These are phyloP conservation scores for Blera fallax DNA, from an alignment of 2,888 invertebrate species.

Conservation along the genomic window DNA sequence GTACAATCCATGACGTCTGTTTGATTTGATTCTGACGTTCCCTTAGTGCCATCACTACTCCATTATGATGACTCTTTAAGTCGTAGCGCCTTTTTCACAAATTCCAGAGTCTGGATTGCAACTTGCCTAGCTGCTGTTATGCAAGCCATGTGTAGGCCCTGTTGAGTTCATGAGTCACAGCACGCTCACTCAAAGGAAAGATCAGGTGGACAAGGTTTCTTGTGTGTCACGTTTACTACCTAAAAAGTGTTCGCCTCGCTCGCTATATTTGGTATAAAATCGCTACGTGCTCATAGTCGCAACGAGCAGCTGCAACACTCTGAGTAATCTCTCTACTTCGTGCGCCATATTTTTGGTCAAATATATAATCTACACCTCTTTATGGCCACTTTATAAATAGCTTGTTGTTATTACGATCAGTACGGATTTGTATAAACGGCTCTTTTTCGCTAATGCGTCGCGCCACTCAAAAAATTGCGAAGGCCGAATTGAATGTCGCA, in stretches of 20 bases:
- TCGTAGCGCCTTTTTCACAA: too few relatives aligned
- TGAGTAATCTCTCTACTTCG: neutral
- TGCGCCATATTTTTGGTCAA: neutral
- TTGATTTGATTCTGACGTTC: too few relatives aligned
- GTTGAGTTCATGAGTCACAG: too few relatives aligned
- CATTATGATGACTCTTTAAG: too few relatives aligned
- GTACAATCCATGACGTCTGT: too few relatives aligned
- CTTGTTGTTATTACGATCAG: neutral
- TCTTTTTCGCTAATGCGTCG: constrained; percentile 1
- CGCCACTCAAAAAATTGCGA: neutral
- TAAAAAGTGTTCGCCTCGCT: too few relatives aligned
- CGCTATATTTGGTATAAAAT: neutral
- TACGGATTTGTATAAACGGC: neutral
- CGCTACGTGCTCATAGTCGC: neutral
- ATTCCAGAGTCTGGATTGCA: too few relatives aligned
- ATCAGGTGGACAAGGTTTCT: neutral
- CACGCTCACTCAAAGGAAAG: neutral
- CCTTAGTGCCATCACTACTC: too few relatives aligned
- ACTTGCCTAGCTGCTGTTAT: too few relatives aligned
- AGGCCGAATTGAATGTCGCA: constrained; percentile 23
- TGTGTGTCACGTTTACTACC: neutral
- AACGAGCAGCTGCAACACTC: neutral
- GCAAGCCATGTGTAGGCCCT: too few relatives aligned
- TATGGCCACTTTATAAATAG: neutral
- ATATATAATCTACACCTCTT: neutral